phyloP scores from a whole-genome alignment of 2,888 invertebrate genomes.

The Gortyna flavago region DNA sequence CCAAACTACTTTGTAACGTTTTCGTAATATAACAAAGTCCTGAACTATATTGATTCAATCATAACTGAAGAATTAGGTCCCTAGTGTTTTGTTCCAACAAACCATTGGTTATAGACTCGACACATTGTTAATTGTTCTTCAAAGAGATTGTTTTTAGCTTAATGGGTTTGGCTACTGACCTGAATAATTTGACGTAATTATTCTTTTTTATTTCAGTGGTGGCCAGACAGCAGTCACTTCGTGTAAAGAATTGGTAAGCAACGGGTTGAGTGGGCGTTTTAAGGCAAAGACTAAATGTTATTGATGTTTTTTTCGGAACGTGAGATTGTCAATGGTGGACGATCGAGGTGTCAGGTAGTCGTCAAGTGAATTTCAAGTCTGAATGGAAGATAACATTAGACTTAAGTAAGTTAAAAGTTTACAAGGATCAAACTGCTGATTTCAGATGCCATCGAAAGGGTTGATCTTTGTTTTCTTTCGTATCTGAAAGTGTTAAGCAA shows the following conservation, averaged over 20 bases:
- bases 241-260: conserved; percentile 12
- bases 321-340: not conserved
- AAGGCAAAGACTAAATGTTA: not conserved
- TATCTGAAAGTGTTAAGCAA: no score
- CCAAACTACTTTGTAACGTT: not conserved
- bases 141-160: conserved; percentile 30
- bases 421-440: no score
- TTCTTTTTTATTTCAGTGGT: conserved; percentile 18
- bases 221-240: not conserved
- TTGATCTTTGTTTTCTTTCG: not conserved
- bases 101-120: conserved; percentile 6
- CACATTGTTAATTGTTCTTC: conserved; percentile 22
- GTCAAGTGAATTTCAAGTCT: not conserved
- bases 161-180: conserved; percentile 35
- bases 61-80: conserved; percentile 23
- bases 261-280: conserved; percentile 15
- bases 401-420: not conserved
- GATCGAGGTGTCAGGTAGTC: not conserved
- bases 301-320: not conserved
- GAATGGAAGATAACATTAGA: no score
- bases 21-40: conserved; percentile 7
- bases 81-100: conserved; percentile 27
- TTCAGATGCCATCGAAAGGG: not conserved
- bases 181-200: conserved; percentile 53
- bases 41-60: conserved; percentile 9